Percentiles rank a stretch among this genome's conserved stretches.
These are phyloP conservation scores for Catamblyrhynchus diadema DNA, from an alignment of 2,797 vertebrate genomes.

Conservation along the genomic window DNA sequence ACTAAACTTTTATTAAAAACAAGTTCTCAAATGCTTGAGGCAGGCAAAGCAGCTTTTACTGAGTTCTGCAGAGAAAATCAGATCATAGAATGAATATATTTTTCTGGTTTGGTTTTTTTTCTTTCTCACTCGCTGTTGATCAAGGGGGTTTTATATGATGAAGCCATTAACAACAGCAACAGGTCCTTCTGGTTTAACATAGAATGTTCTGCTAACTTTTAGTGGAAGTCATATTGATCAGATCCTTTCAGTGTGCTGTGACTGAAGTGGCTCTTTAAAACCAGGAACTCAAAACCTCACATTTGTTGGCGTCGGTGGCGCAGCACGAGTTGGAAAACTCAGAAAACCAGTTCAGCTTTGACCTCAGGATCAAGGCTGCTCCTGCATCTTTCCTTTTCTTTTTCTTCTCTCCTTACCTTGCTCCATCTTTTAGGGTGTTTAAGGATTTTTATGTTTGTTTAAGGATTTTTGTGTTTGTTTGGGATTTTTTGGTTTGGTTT, in stretches of 20 bases:
- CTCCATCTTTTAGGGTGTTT: background rate
- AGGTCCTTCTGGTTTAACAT: background rate
- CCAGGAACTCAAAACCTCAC: background rate
- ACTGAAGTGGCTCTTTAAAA: conserved; percentile 13
- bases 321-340: background rate
- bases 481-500: accelerated
- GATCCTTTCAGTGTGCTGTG: background rate
- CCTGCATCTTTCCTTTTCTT: background rate
- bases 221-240: conserved; percentile 15
- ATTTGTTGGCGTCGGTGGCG: background rate
- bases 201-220: background rate
- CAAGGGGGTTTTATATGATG: background rate
- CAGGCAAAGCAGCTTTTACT: background rate
- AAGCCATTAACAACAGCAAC: background rate
- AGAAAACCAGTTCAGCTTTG: background rate
- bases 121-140: background rate
- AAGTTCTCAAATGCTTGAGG: background rate
- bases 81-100: background rate
- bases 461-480: background rate
- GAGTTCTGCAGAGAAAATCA: background rate
- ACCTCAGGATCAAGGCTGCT: background rate
- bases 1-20: background rate
- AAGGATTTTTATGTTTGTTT: no score
- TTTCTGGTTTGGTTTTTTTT: background rate
- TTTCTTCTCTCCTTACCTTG: background rate